These are phyloP conservation scores for Melanotaenia trifasciata DNA, from an alignment of 2,797 vertebrate species.

Conservation along the genomic window DNA sequence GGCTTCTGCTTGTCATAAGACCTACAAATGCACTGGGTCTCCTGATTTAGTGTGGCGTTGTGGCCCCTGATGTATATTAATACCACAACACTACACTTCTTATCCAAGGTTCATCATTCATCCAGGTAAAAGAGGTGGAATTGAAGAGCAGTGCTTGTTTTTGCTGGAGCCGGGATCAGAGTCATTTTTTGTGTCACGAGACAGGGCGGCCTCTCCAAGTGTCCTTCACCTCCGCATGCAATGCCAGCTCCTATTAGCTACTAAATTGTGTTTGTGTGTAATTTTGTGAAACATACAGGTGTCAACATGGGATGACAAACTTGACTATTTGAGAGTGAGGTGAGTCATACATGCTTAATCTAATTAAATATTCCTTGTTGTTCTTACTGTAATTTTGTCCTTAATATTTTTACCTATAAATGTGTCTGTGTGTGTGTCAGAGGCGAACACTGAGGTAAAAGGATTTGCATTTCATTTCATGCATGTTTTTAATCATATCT, in stretches of 20 bases:
- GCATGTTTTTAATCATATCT: conserved; percentile 79
- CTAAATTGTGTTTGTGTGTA: conserved; percentile 50
- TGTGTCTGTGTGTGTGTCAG: conserved; percentile 8
- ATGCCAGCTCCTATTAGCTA: conserved; percentile 54
- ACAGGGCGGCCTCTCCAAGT: conserved; percentile 52
- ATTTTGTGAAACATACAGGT: conserved; percentile 18
- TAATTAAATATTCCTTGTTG: conserved; percentile 5
- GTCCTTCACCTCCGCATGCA: conserved; percentile 71
- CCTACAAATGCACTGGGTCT: conserved; percentile 89
- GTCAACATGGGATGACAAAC: conserved; percentile 28
- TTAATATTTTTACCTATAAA: conserved; percentile 6
- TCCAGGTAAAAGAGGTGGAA: conserved; percentile 74
- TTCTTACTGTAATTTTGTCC: not conserved
- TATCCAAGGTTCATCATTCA: conserved; percentile 78
- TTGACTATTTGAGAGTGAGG: not conserved
- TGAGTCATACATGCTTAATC: not conserved
- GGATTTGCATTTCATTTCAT: conserved; percentile 78
- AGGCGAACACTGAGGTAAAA: conserved; percentile 44
- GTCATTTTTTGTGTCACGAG: conserved; percentile 77
- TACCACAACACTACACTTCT: conserved; percentile 86
- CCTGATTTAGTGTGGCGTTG: conserved; percentile 90
- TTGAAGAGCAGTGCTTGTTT: conserved; percentile 81
- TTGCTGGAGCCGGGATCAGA: conserved; percentile 71
- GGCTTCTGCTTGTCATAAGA: conserved; percentile 74
- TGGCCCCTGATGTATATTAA: conserved; percentile 94